Conservation (phyloP, 2,888 invertebrate species). For the Amaurobius ferox region DNA sequence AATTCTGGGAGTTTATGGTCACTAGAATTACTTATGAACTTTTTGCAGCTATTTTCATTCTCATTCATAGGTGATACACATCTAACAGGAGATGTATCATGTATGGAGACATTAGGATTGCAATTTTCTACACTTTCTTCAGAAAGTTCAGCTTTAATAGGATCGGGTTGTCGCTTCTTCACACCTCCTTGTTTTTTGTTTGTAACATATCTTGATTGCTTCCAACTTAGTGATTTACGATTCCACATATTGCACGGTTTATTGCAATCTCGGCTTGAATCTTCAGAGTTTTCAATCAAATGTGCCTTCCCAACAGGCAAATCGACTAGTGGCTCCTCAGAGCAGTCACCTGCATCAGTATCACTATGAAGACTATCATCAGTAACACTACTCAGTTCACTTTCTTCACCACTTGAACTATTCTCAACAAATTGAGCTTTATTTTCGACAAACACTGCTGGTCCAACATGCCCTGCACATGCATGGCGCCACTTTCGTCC, state of each 20-base stretch:
- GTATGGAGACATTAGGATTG: slow-evolving; percentile 18
- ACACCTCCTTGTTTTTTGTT: slow-evolving; percentile 20
- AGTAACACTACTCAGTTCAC: slow-evolving; percentile 76
- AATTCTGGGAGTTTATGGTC: slow-evolving; percentile 26
- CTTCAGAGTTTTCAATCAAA: slow-evolving; percentile 55
- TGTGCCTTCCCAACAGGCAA: slow-evolving; percentile 17
- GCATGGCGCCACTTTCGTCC: slow-evolving; percentile 51
- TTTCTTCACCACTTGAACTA: slow-evolving; percentile 73
- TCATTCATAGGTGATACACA: slow-evolving; percentile 44
- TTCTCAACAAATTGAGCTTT: slow-evolving; percentile 42
- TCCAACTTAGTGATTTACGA: slow-evolving; percentile 57
- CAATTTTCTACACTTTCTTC: slow-evolving; percentile 68
- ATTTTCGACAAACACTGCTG: slow-evolving; percentile 26
- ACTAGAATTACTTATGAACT: slow-evolving; percentile 11
- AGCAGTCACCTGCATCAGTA: slow-evolving; percentile 65
- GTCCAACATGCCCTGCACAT: slow-evolving; percentile 30
- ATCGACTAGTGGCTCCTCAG: slow-evolving; percentile 32
- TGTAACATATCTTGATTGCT: slow-evolving; percentile 32
- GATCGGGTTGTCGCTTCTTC: slow-evolving; percentile 34
- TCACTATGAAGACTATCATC: slow-evolving; percentile 75
- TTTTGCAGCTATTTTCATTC: slow-evolving; percentile 17
- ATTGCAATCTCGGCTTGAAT: slow-evolving; percentile 69
- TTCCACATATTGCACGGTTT: slow-evolving; percentile 68
- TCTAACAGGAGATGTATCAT: slow-evolving; percentile 17
- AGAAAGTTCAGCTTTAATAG: slow-evolving; percentile 45